Evolutionary conservation across 1,140 invertebrate species (phyloP), one percentile per base, ranked within the genome.

Genomic region (Leptinotarsa defecta): DNA sequence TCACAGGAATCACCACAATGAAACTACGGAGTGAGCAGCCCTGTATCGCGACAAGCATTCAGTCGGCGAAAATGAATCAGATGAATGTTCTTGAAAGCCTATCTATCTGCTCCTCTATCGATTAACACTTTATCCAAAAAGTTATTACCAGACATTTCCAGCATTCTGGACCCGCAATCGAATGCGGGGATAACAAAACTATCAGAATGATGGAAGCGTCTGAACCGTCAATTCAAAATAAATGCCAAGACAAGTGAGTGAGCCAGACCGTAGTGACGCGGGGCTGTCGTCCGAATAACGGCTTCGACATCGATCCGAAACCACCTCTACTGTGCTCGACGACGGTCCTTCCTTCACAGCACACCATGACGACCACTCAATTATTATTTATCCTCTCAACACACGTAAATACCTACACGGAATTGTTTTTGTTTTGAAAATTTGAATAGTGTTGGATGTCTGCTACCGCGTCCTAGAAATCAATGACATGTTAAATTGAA

Each of bases 201-300:
- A 43, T 68, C 24, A 68, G n/a, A 48, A 68, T 19, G 67, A 49
- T 68, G 19, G 67, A 68, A 43, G 67, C 43, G 67, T 68, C 67
- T 68, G 67, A 34, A 19, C n/a, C 64, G 64, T 34, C 43, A 17
- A 43, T 68, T 68, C 24, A 43, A 68, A 68, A 68, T 48, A 68
- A 68, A 68, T 68, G 67, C 70, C 22, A 24, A 70, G 68, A 70
- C 68, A 70, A 71, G 70, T 71, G 70, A 71, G 70, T 71, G 70
- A 71, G 70, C 57, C 70, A 71, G 70, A 71, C 70, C 70, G 61
- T 43, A n/a, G 43, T 19, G 22, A 61, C 74, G 79, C 74, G 79
- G 77, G 82, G 82, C 80, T 83, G 82, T 83, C 82, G 82, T 82
- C 82, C 82, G 81, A 81, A 83, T 83, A 83, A 83, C 82, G 79